Evolutionary conservation across 2,797 vertebrate genomes (phyloP), one percentile per base, ranked within the genome.

Genomic region (Taenioides sp.): DNA sequence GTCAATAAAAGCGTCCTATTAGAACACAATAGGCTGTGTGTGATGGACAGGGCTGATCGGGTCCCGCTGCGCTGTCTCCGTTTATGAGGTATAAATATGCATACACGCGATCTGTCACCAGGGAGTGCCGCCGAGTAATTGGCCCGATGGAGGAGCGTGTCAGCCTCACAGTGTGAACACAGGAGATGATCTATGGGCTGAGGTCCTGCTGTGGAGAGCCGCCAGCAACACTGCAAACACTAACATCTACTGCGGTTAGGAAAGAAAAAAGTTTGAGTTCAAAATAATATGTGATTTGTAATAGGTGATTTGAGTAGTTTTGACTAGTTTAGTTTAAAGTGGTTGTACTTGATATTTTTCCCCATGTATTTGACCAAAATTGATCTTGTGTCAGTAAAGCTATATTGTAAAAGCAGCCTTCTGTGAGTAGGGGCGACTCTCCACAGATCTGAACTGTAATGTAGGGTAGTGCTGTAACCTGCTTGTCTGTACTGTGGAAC

Each of bases 101-200:
- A 76, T 66, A 71, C 28, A 55, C 25, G 66, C 57, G 62, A 83
- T 88, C 84, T 67, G 72, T 84, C 83, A 88, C 74, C 78, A 74
- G 70, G 73, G 80, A 37, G 58, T 76, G 78, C 81, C 64, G 11
- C 17, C 43, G 67, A 81, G 83, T 85, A 85, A 86, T 81, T 80
- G 80, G 81, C 11, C 59, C 72, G 64, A 84, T 77, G 40, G 67
- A 74, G 62, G 65, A 34, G 47, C 65, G 7, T 77, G 84, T 83
- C 80, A 72, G 74, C 22, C n/a, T 76, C 79, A 43, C 84, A 77
- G 80, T 72, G 7, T 70, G 86, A 81, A 72, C 73, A 78, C 69
- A 49, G 23, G 60, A 77, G 73, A 76, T 86, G 83, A 90, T 86
- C 71, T 74, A 85, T 72, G 75, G 73, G 72, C 69, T 85, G 73